Evolutionary conservation across 1,140 invertebrate genomes (phyloP), one percentile per base, ranked within the genome.

Genomic region (Rhynchophorus ferrugineus): DNA sequence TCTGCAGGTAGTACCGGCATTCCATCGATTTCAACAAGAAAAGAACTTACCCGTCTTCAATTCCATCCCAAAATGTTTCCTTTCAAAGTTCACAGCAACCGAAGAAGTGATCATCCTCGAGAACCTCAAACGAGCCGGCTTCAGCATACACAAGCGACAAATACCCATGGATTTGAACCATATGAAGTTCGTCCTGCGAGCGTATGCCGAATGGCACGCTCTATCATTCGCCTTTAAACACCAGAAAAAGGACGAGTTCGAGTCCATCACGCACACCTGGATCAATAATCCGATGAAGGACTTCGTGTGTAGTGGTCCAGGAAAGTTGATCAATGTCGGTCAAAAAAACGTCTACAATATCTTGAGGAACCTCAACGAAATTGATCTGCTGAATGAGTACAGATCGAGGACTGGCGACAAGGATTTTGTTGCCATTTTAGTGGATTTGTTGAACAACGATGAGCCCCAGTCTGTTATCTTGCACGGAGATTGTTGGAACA

Each of bases 161-260:
- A 49, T 58, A 8, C 61, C 71, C 2, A 49, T 78, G 2, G 60
- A 69, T 2, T 29, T 67, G 9, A 63, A 70, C 1, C 71, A 74
- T 49, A 61, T 74, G 5, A 61, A 56, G 11, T 33, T 72, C 1
- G 67, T 73, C 3, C 63, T 79, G 16, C 65, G 69, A 54, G 69
- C 67, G 14, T 69, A 79, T 54, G 78, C 69, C 7, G 70, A 69
- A 43, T 69, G 75, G 11, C 78, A 80, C 59, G 75, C 75, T 1
- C 43, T 74, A 0, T 74, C 74, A 0, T 68, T 73, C 48, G 72
- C 70, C 0, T 59, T 76, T 18, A 73, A 72, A 51, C 56, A 70
- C 18, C 65, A 68, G 42, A 53, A 70, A 21, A 58, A 60, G 16
- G 59, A 65, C 24, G 36, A 52, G 35, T 61, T 54, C 54, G 5